Evolutionary conservation across 2,888 invertebrate genomes (phyloP).

Genomic region (Muscina levida): DNA sequence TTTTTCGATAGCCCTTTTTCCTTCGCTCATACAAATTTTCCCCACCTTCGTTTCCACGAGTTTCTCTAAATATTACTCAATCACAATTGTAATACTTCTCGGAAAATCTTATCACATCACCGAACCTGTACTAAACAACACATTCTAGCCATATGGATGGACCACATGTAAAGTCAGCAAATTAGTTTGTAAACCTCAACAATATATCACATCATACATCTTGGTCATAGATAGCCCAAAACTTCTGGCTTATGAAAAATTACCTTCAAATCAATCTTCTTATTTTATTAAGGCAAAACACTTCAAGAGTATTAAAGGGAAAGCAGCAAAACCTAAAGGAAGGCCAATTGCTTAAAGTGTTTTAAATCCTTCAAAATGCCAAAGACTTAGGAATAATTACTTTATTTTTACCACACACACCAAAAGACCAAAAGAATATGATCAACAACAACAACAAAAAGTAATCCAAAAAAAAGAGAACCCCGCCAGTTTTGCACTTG

Average conservation of each 20-base stretch:
- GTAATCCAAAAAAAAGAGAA: not conserved
- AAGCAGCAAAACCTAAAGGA: not conserved
- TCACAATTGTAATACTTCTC: not conserved
- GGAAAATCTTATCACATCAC: conserved; percentile 1
- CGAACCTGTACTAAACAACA: not conserved
- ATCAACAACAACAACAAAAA: not conserved
- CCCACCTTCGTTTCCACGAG: not conserved
- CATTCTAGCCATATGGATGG: not conserved
- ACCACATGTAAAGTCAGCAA: conserved; percentile 28
- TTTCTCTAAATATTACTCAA: not conserved
- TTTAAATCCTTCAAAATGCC: conserved; percentile 50
- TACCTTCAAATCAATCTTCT: conserved; percentile 60
- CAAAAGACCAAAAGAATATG: too few relatives aligned
- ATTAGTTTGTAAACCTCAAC: conserved; percentile 30
- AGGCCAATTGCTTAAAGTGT: conserved; percentile 45
- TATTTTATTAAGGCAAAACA: conserved; percentile 47
- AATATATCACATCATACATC: conserved; percentile 21
- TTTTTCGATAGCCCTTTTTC: too few relatives aligned
- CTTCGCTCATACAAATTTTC: too few relatives aligned
- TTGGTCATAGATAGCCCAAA: not conserved
- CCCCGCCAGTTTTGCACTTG: conserved; percentile 54
- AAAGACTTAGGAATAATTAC: conserved; percentile 51
- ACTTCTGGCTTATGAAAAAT: conserved; percentile 39
- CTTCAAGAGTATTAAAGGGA: conserved; percentile 17
- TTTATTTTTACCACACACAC: conserved; percentile 36